Conservation (phyloP, 2,888 invertebrate genomes). For the Andrena fulva region DNA sequence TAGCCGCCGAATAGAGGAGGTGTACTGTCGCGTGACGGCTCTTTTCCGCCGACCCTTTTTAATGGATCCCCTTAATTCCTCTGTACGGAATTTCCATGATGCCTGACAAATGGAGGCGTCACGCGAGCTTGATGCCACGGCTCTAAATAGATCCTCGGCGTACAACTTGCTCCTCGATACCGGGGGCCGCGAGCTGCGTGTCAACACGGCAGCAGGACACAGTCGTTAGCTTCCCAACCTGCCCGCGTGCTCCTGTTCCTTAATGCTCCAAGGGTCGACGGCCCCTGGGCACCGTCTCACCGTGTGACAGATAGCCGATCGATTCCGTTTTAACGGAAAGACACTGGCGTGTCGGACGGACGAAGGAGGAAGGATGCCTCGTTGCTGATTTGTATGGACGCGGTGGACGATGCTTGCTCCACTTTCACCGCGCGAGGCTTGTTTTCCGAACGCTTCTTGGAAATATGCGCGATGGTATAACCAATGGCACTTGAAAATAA, state of each 20-base stretch:
- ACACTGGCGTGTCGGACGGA: background rate
- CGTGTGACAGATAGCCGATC: background rate
- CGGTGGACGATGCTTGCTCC: slow-evolving; percentile 6
- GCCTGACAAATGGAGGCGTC: background rate
- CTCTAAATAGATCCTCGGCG: slow-evolving; percentile 19
- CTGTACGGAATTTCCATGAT: slow-evolving; percentile 4
- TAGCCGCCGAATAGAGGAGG: background rate
- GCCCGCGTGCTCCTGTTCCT: background rate
- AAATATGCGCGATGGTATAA: no score
- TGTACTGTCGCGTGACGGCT: slow-evolving; percentile 29
- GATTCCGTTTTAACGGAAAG: slow-evolving; percentile 14
- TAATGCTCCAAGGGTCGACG: background rate
- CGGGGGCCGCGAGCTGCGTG: background rate
- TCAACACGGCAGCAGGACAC: background rate
- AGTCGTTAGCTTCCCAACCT: background rate
- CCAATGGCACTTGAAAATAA: no score
- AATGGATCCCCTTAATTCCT: slow-evolving; percentile 30
- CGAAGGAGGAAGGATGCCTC: slow-evolving; percentile 11
- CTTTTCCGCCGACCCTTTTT: slow-evolving; percentile 9
- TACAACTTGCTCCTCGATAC: background rate
- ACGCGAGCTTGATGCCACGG: slow-evolving; percentile 34
- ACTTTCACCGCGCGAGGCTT: slow-evolving; percentile 1
- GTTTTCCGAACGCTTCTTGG: background rate
- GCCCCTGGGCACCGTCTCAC: background rate
- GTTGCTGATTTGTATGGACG: slow-evolving; percentile 19